phyloP scores from a whole-genome alignment of 2,113 vertebrate genomes.

The Dasypus novemcinctus region DNA sequence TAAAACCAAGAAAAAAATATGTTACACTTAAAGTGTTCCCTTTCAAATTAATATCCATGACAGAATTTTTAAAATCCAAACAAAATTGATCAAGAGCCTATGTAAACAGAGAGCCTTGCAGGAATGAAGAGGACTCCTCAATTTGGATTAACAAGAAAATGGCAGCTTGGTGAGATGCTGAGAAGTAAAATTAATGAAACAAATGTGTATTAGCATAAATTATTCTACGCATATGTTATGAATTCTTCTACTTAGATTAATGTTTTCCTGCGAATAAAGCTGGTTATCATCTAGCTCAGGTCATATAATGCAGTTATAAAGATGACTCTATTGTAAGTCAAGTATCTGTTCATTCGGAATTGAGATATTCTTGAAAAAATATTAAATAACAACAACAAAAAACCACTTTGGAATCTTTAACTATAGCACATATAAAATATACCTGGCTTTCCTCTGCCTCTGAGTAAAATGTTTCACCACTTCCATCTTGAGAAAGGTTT shows the following conservation, averaged over 20 bases:
- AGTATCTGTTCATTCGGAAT: slow-evolving; percentile 61
- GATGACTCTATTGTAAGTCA: slow-evolving; percentile 68
- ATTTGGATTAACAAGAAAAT: slow-evolving; percentile 49
- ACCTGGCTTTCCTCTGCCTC: background rate
- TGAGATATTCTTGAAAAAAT: slow-evolving; percentile 74
- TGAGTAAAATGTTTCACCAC: background rate
- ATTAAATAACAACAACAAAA: slow-evolving; percentile 70
- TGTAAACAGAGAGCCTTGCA: background rate
- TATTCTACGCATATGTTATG: slow-evolving; percentile 75
- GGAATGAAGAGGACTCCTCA: background rate
- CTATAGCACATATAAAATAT: background rate
- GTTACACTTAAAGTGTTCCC: background rate
- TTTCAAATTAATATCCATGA: background rate
- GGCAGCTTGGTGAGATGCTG: background rate
- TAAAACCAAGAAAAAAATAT: slow-evolving; percentile 75
- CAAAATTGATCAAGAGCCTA: background rate
- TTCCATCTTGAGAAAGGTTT: background rate
- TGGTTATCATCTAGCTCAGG: slow-evolving; percentile 65
- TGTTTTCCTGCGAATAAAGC: slow-evolving; percentile 81
- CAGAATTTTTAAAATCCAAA: slow-evolving; percentile 7
- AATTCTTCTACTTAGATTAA: slow-evolving; percentile 78
- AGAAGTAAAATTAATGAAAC: slow-evolving; percentile 68
- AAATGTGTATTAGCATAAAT: slow-evolving; percentile 63
- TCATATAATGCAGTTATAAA: slow-evolving; percentile 75
- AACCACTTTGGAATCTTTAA: slow-evolving; percentile 63